Evolutionary conservation across 30 jellyfish, hydroid and myxozoan species (phyloP), one percentile per base, ranked within the genome.

Genomic region (Aurelia sp.): DNA sequence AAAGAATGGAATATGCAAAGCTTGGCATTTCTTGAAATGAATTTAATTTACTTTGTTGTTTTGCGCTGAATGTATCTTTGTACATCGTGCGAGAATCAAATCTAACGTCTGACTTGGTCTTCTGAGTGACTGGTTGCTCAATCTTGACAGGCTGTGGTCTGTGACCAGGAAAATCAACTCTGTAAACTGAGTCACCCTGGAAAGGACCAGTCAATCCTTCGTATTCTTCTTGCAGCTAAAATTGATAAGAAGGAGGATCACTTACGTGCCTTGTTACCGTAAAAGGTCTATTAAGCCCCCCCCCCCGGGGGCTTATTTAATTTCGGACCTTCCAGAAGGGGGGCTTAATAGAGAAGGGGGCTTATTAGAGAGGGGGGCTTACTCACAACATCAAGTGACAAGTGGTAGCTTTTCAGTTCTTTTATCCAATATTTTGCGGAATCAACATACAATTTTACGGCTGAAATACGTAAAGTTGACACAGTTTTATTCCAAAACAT

Each of bases 11-110:
- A 58, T 91, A 91, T n/a, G 98, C 76, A 27, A 77, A 62, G 19
- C 97, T 78, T 35, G 98, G 98, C 44, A 76, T 53, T 65, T 91
- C 98, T 53, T 71, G 91, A 60, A 77, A 91, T 4, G 94, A 35
- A 13, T 72, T 74, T n/a, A 75, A 73, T 55, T 70, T 76, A 20
- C 24, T 33, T 50, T 65, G 74, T 2, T 63, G 68, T 24, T 85
- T 85, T 7, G 68, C 58, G n/a, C 74, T 78, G 81, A 85, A 91
- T 19, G 86, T 71, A 33, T 91, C 82, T 21, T 69, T 63, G 80
- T 91, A 91, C 90, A 76, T 88, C 24, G 98, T 91, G 38, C 87
- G 81, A 9, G 91, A 38, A 74, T 69, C 92, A 62, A 91, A 85
- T 69, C 52, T 62, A 15, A 52, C 72, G 18, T 72, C 84, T 44